Evolutionary conservation across 2,888 invertebrate species (phyloP), one percentile per base, ranked within the genome.

Genomic region (Rhopalosiphum nymphaeae): DNA sequence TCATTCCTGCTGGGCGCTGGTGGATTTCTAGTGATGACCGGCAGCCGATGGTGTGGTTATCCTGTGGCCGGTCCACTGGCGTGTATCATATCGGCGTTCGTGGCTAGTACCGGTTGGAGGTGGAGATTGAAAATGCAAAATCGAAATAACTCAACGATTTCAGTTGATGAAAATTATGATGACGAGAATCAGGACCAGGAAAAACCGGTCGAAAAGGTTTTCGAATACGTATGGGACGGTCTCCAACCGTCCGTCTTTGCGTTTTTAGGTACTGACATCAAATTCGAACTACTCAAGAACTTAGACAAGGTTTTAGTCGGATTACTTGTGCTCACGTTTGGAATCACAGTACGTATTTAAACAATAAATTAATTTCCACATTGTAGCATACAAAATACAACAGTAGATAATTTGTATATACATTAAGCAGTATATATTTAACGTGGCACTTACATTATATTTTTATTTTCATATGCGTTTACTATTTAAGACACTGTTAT

Each of bases 231-330:
- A 89, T 98, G 98, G 98, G 96, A 97, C 95, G 96, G 98, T 94
- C 96, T 97, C 95, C 97, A 98, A 95, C 98, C 98, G 10, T 96
- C 98, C 95, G 96, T 98, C 84, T 98, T 98, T 95, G 97, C 97
- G 46, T 96, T 98, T 89, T 98, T 98, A 95, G 98, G 98, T 25
- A 97, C 97, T 95, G 98, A 98, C 96, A 97, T 98, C 42, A 95
- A 95, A 78, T 94, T 95, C 36, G 94, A 94, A 16, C 93, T 95
- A 10, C 95, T 95, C n/a, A 93, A 95, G 44, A 95, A 95, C 21
- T 84, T 95, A 21, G 67, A 94, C 85, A 95, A 95, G 42, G 94
- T 95, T 29, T 49, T 42, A 94, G 94, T 87, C 16, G 95, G 95
- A 0, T 93, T 95, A 21, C 91, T 95, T 10, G 95, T 95, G 13